phyloP scores from a whole-genome alignment of 2,888 invertebrate genomes.

The Chrysomela aeneicollis region DNA sequence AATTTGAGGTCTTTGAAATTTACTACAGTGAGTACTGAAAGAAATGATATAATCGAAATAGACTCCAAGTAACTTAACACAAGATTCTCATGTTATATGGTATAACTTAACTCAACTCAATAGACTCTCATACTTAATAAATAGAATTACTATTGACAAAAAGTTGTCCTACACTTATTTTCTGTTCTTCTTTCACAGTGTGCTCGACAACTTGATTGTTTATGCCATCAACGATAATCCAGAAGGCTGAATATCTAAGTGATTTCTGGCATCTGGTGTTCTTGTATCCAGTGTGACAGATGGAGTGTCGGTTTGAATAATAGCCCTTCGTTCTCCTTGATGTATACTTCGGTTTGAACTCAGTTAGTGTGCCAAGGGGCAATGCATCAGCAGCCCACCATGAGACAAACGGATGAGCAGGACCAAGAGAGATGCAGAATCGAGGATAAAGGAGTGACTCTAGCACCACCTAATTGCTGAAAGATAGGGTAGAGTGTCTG shows the following conservation, averaged over 20 bases:
- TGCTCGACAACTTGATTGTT: not conserved
- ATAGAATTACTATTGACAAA: no score
- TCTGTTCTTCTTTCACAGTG: no score
- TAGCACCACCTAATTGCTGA: not conserved
- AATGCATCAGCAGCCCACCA: slow-evolving; percentile 37
- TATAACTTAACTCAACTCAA: no score
- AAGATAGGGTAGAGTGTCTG: not conserved
- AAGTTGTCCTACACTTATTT: no score
- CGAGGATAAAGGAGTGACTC: not conserved
- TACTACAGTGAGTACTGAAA: no score
- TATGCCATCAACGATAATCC: not conserved
- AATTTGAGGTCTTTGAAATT: no score
- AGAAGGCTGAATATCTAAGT: not conserved
- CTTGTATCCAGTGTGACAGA: slow-evolving; percentile 49
- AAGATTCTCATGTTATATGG: no score
- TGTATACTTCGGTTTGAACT: slow-evolving; percentile 50
- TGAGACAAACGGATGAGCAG: slow-evolving; percentile 26
- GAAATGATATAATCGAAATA: no score
- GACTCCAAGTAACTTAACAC: no score
- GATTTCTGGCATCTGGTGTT: slow-evolving; percentile 41
- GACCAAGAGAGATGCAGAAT: not conserved
- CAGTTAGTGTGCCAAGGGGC: slow-evolving; percentile 44
- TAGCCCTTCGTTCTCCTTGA: slow-evolving; percentile 41
- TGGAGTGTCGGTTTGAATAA: slow-evolving; percentile 47
- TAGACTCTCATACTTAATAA: no score